A percentile compares a stretch with the other conserved stretches of the same genome.
These are phyloP conservation scores for Acomys russatus DNA, from an alignment of 2,797 vertebrate species.

Conservation along the genomic window DNA sequence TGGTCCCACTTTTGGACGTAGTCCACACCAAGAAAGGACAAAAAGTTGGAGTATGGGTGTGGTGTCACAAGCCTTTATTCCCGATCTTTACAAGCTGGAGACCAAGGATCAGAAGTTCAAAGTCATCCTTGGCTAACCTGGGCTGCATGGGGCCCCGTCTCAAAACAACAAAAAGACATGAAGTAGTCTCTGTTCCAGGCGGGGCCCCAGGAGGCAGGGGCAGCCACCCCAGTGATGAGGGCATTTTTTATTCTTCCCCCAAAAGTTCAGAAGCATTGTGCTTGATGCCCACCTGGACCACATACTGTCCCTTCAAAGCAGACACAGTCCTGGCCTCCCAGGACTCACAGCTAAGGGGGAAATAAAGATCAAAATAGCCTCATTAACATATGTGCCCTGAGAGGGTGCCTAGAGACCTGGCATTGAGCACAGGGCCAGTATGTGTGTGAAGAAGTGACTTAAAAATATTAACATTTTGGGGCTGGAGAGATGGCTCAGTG, in stretches of 20 bases:
- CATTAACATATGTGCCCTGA: not conserved
- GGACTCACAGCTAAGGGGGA: not conserved
- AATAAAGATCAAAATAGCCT: not conserved
- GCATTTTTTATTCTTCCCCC: not conserved
- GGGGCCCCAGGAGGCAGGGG: not conserved
- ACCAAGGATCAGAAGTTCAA: not conserved
- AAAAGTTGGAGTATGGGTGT: not conserved
- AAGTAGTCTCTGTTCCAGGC: not conserved
- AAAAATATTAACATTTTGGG: not conserved
- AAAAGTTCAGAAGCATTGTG: not conserved
- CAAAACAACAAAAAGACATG: not conserved
- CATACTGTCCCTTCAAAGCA: not conserved
- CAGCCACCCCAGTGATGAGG: not conserved
- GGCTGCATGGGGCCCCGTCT: not conserved
- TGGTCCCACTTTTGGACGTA: not conserved
- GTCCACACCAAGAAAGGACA: slow-evolving; percentile 5
- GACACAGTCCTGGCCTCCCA: not conserved
- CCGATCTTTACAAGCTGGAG: not conserved
- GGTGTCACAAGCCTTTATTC: not conserved
- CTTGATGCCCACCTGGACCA: not conserved
- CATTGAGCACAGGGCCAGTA: not conserved
- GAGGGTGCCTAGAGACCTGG: not conserved
- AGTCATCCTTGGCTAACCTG: not conserved
- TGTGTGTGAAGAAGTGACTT: not conserved
- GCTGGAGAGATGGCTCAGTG: too few species aligned